Conservation (phyloP, 2,797 vertebrate genomes). For the Characodon lateralis region DNA sequence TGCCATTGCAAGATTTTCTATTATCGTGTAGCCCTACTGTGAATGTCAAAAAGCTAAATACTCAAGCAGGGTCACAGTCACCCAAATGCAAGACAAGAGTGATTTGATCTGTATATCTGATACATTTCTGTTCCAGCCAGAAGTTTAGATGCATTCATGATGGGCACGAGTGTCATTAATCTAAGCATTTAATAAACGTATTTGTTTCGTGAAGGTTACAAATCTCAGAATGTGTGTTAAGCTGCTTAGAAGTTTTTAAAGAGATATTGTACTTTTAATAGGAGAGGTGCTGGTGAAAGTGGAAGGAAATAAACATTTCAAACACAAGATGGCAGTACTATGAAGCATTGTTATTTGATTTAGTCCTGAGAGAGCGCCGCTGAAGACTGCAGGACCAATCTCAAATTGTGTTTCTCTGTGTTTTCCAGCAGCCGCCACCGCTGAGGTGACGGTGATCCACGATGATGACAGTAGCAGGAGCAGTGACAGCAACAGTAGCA, state of each 20-base stretch:
- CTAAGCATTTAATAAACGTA: background rate
- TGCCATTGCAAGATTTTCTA: too few species aligned
- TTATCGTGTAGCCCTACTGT: too few species aligned
- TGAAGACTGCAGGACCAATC: background rate
- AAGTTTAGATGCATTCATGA: background rate
- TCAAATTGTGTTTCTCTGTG: background rate
- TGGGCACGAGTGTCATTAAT: background rate
- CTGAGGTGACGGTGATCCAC: constrained; percentile 66
- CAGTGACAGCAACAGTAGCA: constrained; percentile 41
- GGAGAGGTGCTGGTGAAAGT: background rate
- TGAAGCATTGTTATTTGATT: background rate
- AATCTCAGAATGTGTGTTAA: background rate
- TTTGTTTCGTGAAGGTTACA: background rate
- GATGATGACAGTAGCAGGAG: constrained; percentile 60
- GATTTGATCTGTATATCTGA: background rate
- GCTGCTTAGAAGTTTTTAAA: background rate
- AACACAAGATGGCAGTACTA: constrained; percentile 57
- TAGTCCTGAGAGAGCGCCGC: background rate
- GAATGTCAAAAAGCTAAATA: too few species aligned
- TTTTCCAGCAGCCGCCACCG: constrained; percentile 33
- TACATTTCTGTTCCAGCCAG: background rate
- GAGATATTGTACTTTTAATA: background rate
- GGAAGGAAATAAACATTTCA: background rate
- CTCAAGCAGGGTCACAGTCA: too few species aligned
- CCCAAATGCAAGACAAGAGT: too few species aligned